phyloP scores from a whole-genome alignment of 2,888 invertebrate genomes.

The Subacronicta megacephala region DNA sequence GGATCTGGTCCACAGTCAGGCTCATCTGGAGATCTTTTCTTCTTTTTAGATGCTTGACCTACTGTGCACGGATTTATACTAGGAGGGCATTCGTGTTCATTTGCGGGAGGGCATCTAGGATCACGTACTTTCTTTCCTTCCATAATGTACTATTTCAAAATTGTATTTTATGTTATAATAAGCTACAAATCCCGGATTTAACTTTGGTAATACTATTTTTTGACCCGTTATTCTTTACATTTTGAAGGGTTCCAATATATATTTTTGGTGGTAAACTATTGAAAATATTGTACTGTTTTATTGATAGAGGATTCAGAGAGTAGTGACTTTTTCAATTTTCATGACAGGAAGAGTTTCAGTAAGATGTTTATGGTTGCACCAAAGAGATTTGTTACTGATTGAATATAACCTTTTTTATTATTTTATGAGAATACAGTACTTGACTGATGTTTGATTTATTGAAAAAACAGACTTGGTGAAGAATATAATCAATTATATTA shows the following conservation, averaged over 20 bases:
- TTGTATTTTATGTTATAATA: background rate
- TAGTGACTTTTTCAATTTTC: no score
- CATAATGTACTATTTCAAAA: background rate
- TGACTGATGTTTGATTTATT: no score
- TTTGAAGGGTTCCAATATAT: background rate
- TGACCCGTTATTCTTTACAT: background rate
- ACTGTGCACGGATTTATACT: slow-evolving; percentile 11
- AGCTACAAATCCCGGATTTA: background rate
- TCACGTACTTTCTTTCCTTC: background rate
- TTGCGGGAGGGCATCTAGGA: slow-evolving; percentile 4
- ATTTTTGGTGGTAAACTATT: background rate
- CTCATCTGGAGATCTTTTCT: background rate
- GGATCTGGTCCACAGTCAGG: background rate
- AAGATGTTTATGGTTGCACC: background rate
- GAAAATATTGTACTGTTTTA: background rate
- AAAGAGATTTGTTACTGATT: slow-evolving; percentile 1
- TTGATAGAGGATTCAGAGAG: background rate
- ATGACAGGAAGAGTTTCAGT: background rate
- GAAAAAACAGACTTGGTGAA: no score
- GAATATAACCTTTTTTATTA: no score
- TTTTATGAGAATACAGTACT: no score
- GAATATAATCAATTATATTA: no score
- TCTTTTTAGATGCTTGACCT: background rate
- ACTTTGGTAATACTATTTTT: background rate
- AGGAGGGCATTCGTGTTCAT: slow-evolving; percentile 4